phyloP scores from a whole-genome alignment of 2,113 vertebrate genomes.

The Micromys minutus region DNA sequence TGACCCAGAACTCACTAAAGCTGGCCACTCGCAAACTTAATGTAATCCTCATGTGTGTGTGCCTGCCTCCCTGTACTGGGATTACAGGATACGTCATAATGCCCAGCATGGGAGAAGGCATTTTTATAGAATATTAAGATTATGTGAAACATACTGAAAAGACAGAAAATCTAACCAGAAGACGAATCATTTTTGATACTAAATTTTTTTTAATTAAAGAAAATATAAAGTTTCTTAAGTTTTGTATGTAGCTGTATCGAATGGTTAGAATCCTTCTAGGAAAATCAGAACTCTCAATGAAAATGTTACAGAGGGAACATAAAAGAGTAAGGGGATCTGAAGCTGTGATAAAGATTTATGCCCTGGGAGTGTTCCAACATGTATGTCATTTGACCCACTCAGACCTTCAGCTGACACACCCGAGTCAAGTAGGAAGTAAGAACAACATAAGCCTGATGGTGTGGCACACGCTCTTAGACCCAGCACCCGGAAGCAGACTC shows the following conservation, averaged over 20 bases:
- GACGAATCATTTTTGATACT: not conserved
- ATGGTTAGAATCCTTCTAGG: not conserved
- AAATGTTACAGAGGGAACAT: not conserved
- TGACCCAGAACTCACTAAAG: not conserved
- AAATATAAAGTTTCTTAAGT: not conserved
- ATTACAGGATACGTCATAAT: not conserved
- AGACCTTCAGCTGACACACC: not conserved
- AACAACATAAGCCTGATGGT: not conserved
- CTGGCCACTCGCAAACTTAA: not conserved
- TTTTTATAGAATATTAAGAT: not conserved
- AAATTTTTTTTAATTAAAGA: not conserved
- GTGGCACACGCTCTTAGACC: not conserved
- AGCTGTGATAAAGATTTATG: constrained; percentile 3
- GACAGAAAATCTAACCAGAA: not conserved
- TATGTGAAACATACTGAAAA: not conserved
- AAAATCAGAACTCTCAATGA: not conserved
- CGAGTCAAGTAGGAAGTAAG: not conserved
- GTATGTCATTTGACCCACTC: not conserved
- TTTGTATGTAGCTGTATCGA: not conserved
- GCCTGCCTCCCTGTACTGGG: not conserved
- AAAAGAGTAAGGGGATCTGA: not conserved
- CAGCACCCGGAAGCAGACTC: not conserved
- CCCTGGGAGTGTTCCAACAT: not conserved
- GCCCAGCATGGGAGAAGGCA: not conserved
- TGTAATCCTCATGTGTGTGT: not conserved